Evolutionary conservation across 2,797 vertebrate genomes (phyloP), one percentile per base, ranked within the genome.

Genomic region (Psittacula echo): DNA sequence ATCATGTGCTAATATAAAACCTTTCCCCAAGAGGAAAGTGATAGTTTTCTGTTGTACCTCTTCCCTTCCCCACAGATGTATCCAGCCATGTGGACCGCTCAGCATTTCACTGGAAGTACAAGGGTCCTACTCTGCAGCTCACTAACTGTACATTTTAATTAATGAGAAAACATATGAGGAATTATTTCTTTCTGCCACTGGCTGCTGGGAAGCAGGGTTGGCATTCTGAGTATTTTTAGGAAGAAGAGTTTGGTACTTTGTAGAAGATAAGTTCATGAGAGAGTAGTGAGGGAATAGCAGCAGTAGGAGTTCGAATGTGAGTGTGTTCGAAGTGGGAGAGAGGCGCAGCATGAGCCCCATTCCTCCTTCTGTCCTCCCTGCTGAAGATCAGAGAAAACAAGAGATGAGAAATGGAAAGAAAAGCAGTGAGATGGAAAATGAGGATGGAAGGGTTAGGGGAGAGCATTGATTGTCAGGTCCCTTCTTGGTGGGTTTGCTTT

Each of bases 341-440:
- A 51, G 37, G 22, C 32, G 75, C 47, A 65, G 17, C n/a, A 42
- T 53, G 68, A 87, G 37, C 64, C 58, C 41, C 54, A 19, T 45
- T 81, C 47, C n/a, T 93, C 21, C 30, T 89, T 1, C 1, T 61
- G 58, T 54, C 44, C 47, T 74, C 26, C 50, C 21, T 85, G 67
- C 37, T 92, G 62, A 86, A 87, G 51, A 64, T 65, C 44, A 81
- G 89, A 84, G 58, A 58, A 91, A 85, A 61, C 4, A 9, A 74
- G 15, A n/a, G 24, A 11, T 34, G 32, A 82, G 85, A 89, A 76
- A 92, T 13, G 16, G 56, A 32, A 67, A 89, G 30, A 41, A 64
- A 66, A 82, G 9, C 0, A 0, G 15, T 68, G 77, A 70, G 27
- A 34, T 42, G 37, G 30, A 83, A 83, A 81, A 13, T 66, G 34